Evolutionary conservation across 2,888 invertebrate genomes (phyloP).

Genomic region (Acleris literana): DNA sequence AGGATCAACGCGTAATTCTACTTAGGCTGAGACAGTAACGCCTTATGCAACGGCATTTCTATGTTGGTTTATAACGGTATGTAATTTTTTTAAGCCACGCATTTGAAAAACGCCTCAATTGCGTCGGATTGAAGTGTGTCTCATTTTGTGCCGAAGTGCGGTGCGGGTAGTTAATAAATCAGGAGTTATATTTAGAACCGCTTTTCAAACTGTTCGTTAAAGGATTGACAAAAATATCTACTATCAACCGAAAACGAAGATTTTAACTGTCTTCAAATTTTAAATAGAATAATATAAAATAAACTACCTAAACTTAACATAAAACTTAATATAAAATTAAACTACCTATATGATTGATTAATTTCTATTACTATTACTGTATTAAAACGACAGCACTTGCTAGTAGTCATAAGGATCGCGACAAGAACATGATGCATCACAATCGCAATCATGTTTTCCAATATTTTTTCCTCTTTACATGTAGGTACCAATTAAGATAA

Average conservation of each 20-base stretch:
- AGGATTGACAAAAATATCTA: no score
- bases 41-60: not conserved
- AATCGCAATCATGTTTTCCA: no score
- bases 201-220: not conserved
- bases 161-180: conserved; percentile 11
- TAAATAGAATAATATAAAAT: no score
- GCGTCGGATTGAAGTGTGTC: conserved; percentile 15
- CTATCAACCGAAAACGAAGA: no score
- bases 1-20: not conserved
- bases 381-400: no score
- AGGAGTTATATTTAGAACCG: not conserved
- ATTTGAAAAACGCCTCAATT: conserved; percentile 21
- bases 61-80: conserved; percentile 16
- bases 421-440: no score
- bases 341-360: no score
- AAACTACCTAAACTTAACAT: no score
- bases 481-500: not conserved
- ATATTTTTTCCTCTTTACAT: not conserved
- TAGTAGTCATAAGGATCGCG: no score
- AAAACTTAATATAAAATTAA: no score
- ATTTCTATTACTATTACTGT: no score
- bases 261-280: no score
- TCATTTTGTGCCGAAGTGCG: not conserved
- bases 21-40: not conserved
- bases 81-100: conserved; percentile 48